Base-by-base conservation (phyloP, 2,797 vertebrate species). In the Otolemur crassicaudatus region DNA sequence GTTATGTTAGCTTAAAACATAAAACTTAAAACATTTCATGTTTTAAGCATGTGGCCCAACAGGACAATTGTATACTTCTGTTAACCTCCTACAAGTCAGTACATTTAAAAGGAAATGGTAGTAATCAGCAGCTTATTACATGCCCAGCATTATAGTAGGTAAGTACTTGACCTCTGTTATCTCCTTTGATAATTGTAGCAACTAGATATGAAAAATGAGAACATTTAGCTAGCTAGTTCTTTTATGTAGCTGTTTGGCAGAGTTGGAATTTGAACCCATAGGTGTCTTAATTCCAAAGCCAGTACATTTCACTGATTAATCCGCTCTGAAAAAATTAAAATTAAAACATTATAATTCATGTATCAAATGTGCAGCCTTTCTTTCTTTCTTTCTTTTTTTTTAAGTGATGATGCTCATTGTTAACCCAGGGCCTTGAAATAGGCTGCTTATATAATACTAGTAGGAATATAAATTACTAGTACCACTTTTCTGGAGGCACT, bases 141-240 rank as follows among this genome's bases (percentile, higher is more conserved):
- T 77, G 27, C 25, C 53, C 43, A 76, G 14, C 61, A n/a, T 46
- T 60, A 6, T 40, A 31, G 31, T 79, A 20, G 82, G 53, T 94
- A 73, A 75, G 65, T 65, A 49, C 46, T 90, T 92, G 37, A 81
- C 65, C 20, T 95, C 0, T 87, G 22, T 65, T 80, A 22, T 72
- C 56, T 92, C 34, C 69, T 95, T 80, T 34, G 88, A 43, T 93
- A 94, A 67, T 85, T 96, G 22, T 82, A 87, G 65, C 34, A 76
- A 46, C 46, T 37, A 23, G 25, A 4, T 92, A 29, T 46, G 77
- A 90, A 20, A 73, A 80, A 56, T 4, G 22, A 61, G 76, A 92
- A 86, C 67, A 90, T 58, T 56, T 20, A 76, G 25, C 23, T 75
- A 37, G 70, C 37, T 72, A 92, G 43, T 29, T 89, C 40, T 87